These are phyloP conservation scores for Etheostoma nigrum DNA, from an alignment of 2,797 vertebrate species.

Conservation along the genomic window DNA sequence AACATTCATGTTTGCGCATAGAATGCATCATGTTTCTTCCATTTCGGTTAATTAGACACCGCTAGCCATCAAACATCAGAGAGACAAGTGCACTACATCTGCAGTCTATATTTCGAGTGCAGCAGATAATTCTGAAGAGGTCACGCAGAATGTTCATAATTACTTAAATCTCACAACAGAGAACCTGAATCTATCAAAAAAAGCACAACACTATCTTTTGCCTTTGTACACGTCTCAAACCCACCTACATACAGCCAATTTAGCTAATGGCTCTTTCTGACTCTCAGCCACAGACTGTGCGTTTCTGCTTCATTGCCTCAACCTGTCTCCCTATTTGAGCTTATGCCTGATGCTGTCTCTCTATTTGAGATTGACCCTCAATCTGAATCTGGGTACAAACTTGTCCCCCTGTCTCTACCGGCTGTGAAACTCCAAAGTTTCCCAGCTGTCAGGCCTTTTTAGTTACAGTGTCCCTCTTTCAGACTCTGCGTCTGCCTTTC, in stretches of 20 bases:
- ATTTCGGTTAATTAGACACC: constrained; percentile 1
- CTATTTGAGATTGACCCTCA: not conserved
- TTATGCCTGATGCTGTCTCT: not conserved
- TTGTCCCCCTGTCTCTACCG: not conserved
- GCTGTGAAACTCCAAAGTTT: not conserved
- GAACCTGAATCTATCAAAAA: not conserved
- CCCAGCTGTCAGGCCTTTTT: constrained; percentile 1
- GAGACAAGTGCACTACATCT: not conserved
- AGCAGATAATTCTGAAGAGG: constrained; percentile 3
- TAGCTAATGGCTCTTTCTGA: not conserved
- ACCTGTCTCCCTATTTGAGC: too few species aligned
- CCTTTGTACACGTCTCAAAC: not conserved
- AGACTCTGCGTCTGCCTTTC: not conserved
- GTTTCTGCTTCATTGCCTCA: not conserved
- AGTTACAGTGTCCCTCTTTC: not conserved
- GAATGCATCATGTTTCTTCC: not conserved
- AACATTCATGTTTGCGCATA: not conserved
- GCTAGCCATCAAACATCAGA: not conserved
- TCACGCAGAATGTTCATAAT: constrained; percentile 6
- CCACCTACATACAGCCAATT: fast-evolving
- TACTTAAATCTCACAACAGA: not conserved
- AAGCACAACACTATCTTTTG: not conserved
- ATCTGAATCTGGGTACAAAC: not conserved
- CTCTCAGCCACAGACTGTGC: not conserved
- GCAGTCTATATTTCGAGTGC: not conserved